These are phyloP conservation scores for Simalia tracyae DNA, from an alignment of 2,797 vertebrate species.

Conservation along the genomic window DNA sequence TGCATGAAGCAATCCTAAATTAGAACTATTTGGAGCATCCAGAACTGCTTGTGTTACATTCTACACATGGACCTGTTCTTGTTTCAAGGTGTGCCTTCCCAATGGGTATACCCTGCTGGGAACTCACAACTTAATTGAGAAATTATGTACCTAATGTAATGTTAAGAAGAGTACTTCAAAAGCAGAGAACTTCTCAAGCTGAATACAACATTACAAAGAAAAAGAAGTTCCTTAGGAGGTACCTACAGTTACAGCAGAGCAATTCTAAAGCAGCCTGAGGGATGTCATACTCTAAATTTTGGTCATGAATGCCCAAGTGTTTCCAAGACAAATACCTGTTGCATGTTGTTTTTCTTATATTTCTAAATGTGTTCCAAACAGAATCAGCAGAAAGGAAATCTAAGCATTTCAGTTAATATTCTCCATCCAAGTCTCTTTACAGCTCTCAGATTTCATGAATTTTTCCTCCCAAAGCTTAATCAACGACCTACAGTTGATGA, in stretches of 20 bases:
- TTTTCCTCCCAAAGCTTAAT: slow-evolving; percentile 81
- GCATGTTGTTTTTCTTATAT: not conserved
- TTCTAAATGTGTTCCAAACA: not conserved
- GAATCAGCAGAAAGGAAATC: not conserved
- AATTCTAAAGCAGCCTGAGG: not conserved
- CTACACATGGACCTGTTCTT: too few species aligned
- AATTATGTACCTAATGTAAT: not conserved
- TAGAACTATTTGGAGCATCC: not conserved
- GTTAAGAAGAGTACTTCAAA: not conserved
- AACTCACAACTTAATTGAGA: not conserved
- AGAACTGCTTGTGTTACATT: not conserved
- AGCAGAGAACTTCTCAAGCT: not conserved
- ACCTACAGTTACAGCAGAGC: not conserved
- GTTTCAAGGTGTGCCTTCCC: not conserved
- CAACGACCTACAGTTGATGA: slow-evolving; percentile 97
- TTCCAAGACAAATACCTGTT: not conserved
- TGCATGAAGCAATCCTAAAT: not conserved
- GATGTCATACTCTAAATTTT: too few species aligned
- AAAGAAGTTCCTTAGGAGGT: not conserved
- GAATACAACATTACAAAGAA: not conserved
- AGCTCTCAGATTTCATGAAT: not conserved
- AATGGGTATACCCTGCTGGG: not conserved
- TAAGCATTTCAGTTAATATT: not conserved
- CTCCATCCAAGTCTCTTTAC: not conserved
- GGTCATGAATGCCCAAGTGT: not conserved